These are phyloP conservation scores for Aphidius ervi DNA, from an alignment of 1,140 invertebrate genomes.

Conservation along the genomic window DNA sequence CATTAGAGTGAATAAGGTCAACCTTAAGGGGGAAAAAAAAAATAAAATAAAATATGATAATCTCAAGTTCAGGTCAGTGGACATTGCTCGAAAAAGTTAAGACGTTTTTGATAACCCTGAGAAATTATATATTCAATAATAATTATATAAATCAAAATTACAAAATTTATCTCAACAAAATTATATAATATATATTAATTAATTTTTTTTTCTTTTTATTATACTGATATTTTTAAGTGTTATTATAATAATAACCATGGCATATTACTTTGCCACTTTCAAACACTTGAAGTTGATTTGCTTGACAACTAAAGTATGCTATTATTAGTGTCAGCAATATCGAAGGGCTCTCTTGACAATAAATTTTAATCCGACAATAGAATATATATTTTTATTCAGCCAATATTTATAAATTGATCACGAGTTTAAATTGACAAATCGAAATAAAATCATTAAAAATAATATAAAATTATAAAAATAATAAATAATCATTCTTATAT, in stretches of 20 bases:
- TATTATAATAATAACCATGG: constrained; percentile 2
- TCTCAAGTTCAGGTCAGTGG: constrained; percentile 4
- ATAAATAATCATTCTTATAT: too few species aligned
- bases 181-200: background rate
- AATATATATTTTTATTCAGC: too few species aligned
- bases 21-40: background rate
- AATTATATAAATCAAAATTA: too few species aligned
- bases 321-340: constrained; percentile 25
- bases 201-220: background rate
- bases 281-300: constrained; percentile 27
- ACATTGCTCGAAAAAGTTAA: background rate
- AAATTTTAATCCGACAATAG: constrained; percentile 14
- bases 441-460: too few species aligned
- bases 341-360: constrained; percentile 14
- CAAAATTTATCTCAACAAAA: too few species aligned
- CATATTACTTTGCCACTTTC: constrained; percentile 24
- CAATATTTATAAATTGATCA: too few species aligned
- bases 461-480: background rate
- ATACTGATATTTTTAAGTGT: too few species aligned
- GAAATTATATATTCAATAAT: background rate
- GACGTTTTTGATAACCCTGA: constrained; percentile 4
- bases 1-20: too few species aligned
- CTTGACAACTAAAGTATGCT: constrained; percentile 20
- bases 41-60: constrained; percentile 1
- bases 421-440: too few species aligned